phyloP scores from a whole-genome alignment of 1,140 invertebrate genomes.

The Thaumetopoea pityocampa region DNA sequence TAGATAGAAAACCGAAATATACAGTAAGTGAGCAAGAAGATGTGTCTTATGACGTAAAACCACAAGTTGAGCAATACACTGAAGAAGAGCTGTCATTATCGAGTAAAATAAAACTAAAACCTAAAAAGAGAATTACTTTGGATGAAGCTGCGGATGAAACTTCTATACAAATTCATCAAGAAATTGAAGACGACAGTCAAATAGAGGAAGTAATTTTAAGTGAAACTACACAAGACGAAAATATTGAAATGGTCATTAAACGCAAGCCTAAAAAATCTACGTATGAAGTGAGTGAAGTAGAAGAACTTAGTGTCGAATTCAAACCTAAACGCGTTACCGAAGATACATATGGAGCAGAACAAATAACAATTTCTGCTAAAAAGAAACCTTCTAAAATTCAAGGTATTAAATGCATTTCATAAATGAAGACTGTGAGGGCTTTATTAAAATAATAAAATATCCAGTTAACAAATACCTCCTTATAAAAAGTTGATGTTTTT shows the following conservation, averaged over 20 bases:
- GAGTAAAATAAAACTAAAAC: conserved; percentile 83
- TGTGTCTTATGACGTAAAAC: conserved; percentile 76
- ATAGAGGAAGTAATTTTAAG: conserved; percentile 63
- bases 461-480: no score
- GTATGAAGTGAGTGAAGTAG: conserved; percentile 77
- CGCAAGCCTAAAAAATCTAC: conserved; percentile 65
- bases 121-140: conserved; percentile 79
- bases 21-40: conserved; percentile 75
- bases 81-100: conserved; percentile 89
- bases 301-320: conserved; percentile 76
- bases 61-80: conserved; percentile 73
- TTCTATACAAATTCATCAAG: conserved; percentile 81
- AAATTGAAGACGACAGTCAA: conserved; percentile 79
- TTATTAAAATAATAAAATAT: no score
- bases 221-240: conserved; percentile 66
- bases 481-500: no score
- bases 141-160: conserved; percentile 83
- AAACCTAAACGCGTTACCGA: conserved; percentile 60
- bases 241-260: conserved; percentile 75
- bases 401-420: conserved; percentile 79
- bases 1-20: conserved; percentile 70
- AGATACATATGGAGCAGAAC: conserved; percentile 78
- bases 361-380: conserved; percentile 79
- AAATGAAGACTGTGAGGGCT: no score
- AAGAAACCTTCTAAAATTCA: conserved; percentile 79